Base-by-base conservation (phyloP, 2,797 vertebrate species). In the Triplophysa bombifrons region DNA sequence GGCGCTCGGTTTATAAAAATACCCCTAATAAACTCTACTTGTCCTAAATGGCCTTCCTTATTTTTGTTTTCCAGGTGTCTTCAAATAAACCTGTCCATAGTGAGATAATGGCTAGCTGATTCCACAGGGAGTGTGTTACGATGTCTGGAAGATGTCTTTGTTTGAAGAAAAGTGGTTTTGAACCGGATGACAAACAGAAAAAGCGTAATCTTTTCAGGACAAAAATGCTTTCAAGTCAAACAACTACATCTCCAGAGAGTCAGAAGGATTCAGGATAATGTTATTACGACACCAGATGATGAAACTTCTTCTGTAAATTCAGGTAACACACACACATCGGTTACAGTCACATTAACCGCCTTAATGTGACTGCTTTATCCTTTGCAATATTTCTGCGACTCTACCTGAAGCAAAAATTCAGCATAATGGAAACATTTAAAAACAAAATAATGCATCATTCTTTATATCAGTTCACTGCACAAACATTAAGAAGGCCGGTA, bases 351-450 rank as follows among this genome's bases (percentile, higher is more conserved):
- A 14, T 88, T 66, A 74, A 87, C 73, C 83, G 83, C 82, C 82
- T 87, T 46, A 30, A 30, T 30, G 30, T 30, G 30, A 30, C 30
- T 30, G 44, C 13, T 46, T 13, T 13, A 46, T 46, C 12, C 3
- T 46, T 46, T 10, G 10, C 14, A 51, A 51, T 41, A 83, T 56
- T 56, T 56, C n/a, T 20, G 3, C 27, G 85, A 86, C 90, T 91
- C 89, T 82, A 73, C 67, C 87, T 89, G 87, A 82, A 74, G 84
- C 90, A 91, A 85, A 55, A 58, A 30, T 64, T 74, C n/a, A 88
- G 92, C 91, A 55, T 55, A 10, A 53, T 55, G 19, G 16, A 53
- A 13, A 16, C 50, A 17, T 51, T 19, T 51, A 51, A 20, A 56
- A 56, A 56, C 3, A 55, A 53, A 53, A 53, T 19, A 19, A 17